These are phyloP conservation scores for Bombus breviceps DNA, from an alignment of 1,140 invertebrate species.

Conservation along the genomic window DNA sequence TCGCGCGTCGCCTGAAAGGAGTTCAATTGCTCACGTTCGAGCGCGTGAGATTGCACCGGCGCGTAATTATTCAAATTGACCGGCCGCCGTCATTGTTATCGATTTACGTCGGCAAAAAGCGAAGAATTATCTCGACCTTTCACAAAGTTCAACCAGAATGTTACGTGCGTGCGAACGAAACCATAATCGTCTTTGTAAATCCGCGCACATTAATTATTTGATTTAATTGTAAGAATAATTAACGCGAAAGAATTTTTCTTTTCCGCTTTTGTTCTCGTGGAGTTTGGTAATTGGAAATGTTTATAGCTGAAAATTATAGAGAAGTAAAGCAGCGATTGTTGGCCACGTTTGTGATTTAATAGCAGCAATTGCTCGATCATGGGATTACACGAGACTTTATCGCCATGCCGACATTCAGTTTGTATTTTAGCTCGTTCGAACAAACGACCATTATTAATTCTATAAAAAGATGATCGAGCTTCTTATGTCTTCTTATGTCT, in stretches of 20 bases:
- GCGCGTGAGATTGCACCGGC: background rate
- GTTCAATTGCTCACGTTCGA: constrained; percentile 7
- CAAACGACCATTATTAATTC: background rate
- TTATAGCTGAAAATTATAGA: background rate
- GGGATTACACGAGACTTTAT: background rate
- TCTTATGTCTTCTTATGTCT: no score
- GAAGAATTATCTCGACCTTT: background rate
- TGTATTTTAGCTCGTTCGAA: background rate
- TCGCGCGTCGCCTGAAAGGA: background rate
- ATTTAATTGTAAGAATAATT: background rate
- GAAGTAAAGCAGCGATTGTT: background rate
- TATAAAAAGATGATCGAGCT: no score
- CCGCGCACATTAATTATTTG: no score
- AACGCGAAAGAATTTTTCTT: background rate
- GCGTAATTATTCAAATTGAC: constrained; percentile 21
- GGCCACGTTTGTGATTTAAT: background rate
- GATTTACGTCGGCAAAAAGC: background rate
- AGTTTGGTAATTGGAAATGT: background rate
- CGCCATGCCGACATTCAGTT: background rate
- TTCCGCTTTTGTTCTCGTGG: background rate
- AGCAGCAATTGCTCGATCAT: background rate
- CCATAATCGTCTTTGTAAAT: background rate
- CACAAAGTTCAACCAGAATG: background rate
- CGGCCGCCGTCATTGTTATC: constrained; percentile 2
- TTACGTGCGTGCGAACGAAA: background rate